These are phyloP conservation scores for Pyrrhosoma nymphula DNA, from an alignment of 2,888 invertebrate genomes.

Conservation along the genomic window DNA sequence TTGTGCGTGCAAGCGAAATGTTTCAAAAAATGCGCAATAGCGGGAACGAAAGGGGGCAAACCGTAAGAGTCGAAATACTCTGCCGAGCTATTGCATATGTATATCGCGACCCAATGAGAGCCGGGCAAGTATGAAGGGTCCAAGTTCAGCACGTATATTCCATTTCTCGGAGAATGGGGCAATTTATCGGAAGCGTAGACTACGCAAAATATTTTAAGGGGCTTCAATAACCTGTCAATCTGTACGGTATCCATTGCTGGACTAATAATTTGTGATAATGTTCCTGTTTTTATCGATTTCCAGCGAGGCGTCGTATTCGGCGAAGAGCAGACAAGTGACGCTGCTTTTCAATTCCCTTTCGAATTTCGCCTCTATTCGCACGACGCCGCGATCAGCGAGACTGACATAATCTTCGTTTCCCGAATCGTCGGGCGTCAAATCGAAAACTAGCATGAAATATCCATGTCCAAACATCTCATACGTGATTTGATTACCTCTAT, in stretches of 20 bases:
- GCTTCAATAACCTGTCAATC: background rate
- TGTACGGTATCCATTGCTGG: no score
- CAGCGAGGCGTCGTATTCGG: background rate
- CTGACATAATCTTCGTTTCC: no score
- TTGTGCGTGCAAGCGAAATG: no score
- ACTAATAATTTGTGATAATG: no score
- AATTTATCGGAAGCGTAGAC: background rate
- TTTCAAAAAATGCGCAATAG: no score
- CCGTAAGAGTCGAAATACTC: constrained; percentile 54
- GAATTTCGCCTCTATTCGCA: no score
- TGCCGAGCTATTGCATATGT: background rate
- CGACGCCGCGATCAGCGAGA: no score
- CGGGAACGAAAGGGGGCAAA: background rate
- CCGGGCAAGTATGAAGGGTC: background rate
- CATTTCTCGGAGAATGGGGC: no score
- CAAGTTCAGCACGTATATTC: background rate
- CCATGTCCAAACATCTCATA: constrained; percentile 12
- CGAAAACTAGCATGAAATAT: no score
- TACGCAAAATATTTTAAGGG: background rate
- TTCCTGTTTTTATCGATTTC: no score
- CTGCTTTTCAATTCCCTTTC: background rate
- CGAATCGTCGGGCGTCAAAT: no score
- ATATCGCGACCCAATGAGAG: constrained; percentile 3
- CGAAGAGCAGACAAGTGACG: background rate
- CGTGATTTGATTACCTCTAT: constrained; percentile 24